Evolutionary conservation across 1,140 invertebrate species (phyloP).

Genomic region (Ladona fulva): DNA sequence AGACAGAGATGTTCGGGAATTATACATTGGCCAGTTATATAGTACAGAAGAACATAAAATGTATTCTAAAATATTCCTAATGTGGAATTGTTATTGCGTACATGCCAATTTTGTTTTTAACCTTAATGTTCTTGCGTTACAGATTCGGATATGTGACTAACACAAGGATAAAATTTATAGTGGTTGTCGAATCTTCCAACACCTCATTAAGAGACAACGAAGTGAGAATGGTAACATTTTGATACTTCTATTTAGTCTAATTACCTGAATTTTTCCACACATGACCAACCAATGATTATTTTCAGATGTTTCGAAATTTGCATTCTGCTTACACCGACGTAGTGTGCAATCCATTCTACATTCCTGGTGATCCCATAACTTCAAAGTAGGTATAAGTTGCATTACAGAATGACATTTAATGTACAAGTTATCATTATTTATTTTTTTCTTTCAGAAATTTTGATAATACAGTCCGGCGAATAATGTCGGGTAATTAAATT

Average conservation of each 20-base stretch:
- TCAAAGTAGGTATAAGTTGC: slow-evolving; percentile 55
- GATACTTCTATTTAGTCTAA: slow-evolving; percentile 12
- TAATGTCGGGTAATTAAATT: slow-evolving; percentile 20
- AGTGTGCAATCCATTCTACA: slow-evolving; percentile 91
- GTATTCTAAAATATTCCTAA: slow-evolving; percentile 46
- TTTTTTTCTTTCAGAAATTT: slow-evolving; percentile 25
- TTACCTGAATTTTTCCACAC: not conserved
- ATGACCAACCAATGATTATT: slow-evolving; percentile 20
- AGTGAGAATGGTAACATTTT: slow-evolving; percentile 67
- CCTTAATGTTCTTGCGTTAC: slow-evolving; percentile 29
- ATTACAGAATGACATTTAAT: not conserved
- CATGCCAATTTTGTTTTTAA: slow-evolving; percentile 13
- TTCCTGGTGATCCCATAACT: slow-evolving; percentile 71
- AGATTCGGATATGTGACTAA: slow-evolving; percentile 98
- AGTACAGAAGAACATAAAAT: slow-evolving; percentile 96
- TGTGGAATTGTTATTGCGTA: not conserved
- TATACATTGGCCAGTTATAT: slow-evolving; percentile 85
- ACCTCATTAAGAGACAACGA: slow-evolving; percentile 85
- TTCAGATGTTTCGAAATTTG: slow-evolving; percentile 78
- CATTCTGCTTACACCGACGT: slow-evolving; percentile 86
- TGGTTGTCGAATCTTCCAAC: slow-evolving; percentile 87
- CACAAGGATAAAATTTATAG: slow-evolving; percentile 89
- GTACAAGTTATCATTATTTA: not conserved
- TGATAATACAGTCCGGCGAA: slow-evolving; percentile 25
- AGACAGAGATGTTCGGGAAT: slow-evolving; percentile 63